Evolutionary conservation across 2,888 invertebrate species (phyloP).

Genomic region (Lumbricus terrestris): DNA sequence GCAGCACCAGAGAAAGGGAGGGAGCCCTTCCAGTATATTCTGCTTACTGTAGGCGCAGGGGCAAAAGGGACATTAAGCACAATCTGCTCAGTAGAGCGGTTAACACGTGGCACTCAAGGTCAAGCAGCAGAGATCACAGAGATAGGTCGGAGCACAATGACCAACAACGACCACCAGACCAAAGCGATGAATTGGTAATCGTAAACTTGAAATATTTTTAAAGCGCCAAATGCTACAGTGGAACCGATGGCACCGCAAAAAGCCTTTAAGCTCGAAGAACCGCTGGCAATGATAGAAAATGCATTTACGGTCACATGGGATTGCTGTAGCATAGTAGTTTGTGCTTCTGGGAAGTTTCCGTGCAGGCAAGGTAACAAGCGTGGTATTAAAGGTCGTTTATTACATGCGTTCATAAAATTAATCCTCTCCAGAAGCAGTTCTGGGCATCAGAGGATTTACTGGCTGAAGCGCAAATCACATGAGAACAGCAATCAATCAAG

Average conservation of each 20-base stretch:
- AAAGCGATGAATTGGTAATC: too few species aligned
- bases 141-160: too few species aligned
- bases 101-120: too few species aligned
- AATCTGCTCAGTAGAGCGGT: too few species aligned
- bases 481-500: background rate
- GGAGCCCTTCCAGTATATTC: too few species aligned
- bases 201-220: too few species aligned
- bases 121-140: too few species aligned
- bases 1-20: too few species aligned
- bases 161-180: too few species aligned
- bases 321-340: background rate
- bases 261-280: background rate
- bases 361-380: background rate
- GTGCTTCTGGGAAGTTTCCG: slow-evolving; percentile 3
- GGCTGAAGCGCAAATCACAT: background rate
- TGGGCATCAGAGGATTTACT: background rate
- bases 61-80: too few species aligned
- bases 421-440: background rate
- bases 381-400: too few species aligned
- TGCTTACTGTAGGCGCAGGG: too few species aligned
- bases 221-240: background rate
- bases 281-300: background rate
- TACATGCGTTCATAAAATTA: background rate
- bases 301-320: background rate
- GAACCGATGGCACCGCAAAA: background rate